Conservation (phyloP, 30 jellyfish, hydroid and myxozoan genomes). For the Mastigias papua region DNA sequence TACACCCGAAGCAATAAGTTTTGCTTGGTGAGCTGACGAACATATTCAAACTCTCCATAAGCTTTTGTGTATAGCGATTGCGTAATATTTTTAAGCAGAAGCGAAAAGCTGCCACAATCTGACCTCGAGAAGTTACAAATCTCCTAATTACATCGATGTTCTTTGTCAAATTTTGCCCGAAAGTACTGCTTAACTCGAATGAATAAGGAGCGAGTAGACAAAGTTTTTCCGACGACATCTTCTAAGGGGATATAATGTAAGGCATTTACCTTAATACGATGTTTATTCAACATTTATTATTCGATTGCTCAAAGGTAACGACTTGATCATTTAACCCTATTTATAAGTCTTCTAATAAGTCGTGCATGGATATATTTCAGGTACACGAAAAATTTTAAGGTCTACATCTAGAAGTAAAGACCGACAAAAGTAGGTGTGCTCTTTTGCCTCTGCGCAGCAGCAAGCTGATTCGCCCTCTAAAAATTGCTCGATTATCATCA, state of each 20-base stretch:
- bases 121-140: conserved; percentile 29
- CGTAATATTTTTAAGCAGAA: conserved; percentile 29
- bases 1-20: conserved; percentile 2
- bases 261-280: conserved; percentile 30
- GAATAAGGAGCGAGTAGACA: conserved; percentile 40
- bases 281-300: conserved; percentile 2
- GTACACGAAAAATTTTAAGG: too few species aligned
- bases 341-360: not conserved
- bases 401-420: too few species aligned
- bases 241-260: conserved; percentile 39
- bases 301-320: not conserved
- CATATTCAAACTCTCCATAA: not conserved
- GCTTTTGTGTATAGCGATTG: conserved; percentile 52
- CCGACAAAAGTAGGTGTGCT: too few species aligned
- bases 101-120: conserved; percentile 49
- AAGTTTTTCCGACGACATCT: conserved; percentile 22
- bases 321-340: conserved; percentile 2
- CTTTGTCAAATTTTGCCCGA: conserved; percentile 35
- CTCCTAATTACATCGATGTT: conserved; percentile 36
- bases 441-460: too few species aligned
- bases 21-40: conserved; percentile 10
- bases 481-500: too few species aligned
- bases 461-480: too few species aligned
- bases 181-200: conserved; percentile 33
- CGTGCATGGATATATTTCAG: too few species aligned